phyloP scores from a whole-genome alignment of 2,888 invertebrate genomes.

The Lycocerus yunnanus region DNA sequence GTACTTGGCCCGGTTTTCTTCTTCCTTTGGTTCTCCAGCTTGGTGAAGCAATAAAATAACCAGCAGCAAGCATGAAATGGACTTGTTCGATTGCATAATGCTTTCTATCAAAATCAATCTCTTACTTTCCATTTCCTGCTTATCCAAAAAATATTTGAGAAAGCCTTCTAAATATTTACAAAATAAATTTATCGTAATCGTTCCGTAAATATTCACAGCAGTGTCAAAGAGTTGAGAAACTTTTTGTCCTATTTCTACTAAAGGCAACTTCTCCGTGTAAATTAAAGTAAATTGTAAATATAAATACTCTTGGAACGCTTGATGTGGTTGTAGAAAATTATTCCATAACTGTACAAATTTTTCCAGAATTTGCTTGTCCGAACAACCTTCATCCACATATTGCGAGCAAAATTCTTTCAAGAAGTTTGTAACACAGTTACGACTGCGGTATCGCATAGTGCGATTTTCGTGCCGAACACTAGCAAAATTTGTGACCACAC shows the following conservation, averaged over 20 bases:
- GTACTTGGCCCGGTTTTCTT: not conserved
- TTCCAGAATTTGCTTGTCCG: not conserved
- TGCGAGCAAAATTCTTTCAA: conserved; percentile 15
- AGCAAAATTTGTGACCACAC: conserved; percentile 2
- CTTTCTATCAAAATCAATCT: not conserved
- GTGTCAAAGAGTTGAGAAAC: not conserved
- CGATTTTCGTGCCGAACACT: not conserved
- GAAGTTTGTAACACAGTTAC: conserved; percentile 6
- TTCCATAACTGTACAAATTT: conserved; percentile 10
- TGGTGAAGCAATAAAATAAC: conserved; percentile 12
- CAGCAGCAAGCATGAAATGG: conserved; percentile 3
- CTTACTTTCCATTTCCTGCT: not conserved
- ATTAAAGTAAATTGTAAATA: conserved; percentile 11
- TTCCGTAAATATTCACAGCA: not conserved
- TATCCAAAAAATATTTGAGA: not conserved
- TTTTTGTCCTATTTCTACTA: not conserved
- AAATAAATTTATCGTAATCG: not conserved
- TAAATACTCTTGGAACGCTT: conserved; percentile 10
- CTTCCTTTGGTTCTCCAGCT: not conserved
- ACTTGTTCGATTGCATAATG: not conserved
- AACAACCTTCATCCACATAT: not conserved
- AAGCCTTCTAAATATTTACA: not conserved
- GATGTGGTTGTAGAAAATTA: not conserved
- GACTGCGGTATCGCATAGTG: not conserved
- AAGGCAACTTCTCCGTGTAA: not conserved